Evolutionary conservation across 1,140 invertebrate species (phyloP), one percentile per base, ranked within the genome.

Genomic region (Pentalonia nigronervosa): DNA sequence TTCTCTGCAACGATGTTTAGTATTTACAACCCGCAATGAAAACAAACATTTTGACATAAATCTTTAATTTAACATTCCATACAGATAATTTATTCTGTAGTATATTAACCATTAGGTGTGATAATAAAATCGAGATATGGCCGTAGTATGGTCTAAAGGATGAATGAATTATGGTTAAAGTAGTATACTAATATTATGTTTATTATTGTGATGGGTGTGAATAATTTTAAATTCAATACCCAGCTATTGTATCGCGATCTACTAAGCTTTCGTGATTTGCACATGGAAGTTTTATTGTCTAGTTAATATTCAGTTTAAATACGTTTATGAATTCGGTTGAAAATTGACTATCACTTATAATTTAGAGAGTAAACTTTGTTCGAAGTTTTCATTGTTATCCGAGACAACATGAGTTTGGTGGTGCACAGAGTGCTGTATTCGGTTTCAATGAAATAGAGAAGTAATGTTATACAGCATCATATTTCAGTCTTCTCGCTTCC

Each of bases 361-460:
- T 21, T 17, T 50, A 89, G 23, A 41, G 48, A 30, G 50, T 23
- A 67, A 53, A 90, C 50, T 88, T 53, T 47, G 47, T 48, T 36
- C 34, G 30, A n/a, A 93, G 53, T 93, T 88, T 89, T 84, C n/a
- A 60, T 60, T 53, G 93, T 81, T 91, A 47, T 36, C 11, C 48
- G 45, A 36, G 17, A 67, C 76, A 84, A 83, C n/a, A 56, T 25
- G 34, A n/a, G 48, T 41, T 56, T 41, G 23, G 89, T 30, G 36
- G 53, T n/a, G 23, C 23, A 7, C 45, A 41, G 23, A 90, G 34
- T 41, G 23, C 23, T 60, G 2, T 60, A 48, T 45, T 45, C 36
- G 45, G 9, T 90, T 90, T 90, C 34, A 60, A 47, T 25, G 8
- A 34, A 9, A 30, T 23, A 36, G 25, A 30, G 6, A 7, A 60